Evolutionary conservation across 2,888 invertebrate species (phyloP).

Genomic region (Nomada hirtipes): DNA sequence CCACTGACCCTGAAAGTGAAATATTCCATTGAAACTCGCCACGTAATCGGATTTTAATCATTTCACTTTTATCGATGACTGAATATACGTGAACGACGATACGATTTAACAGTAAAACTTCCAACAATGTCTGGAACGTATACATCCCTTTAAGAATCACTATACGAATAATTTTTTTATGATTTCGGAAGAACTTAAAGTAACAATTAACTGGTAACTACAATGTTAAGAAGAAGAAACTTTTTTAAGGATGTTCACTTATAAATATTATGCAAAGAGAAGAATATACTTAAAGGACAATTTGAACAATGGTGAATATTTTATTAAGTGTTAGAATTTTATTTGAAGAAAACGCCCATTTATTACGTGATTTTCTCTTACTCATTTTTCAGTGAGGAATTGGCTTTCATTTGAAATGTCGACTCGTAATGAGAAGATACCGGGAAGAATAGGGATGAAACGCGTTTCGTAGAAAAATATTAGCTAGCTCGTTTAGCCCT

Average conservation of each 20-base stretch:
- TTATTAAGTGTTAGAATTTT: background rate
- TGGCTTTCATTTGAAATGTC: background rate
- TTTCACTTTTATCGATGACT: constrained; percentile 15
- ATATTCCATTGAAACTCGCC: constrained; percentile 54
- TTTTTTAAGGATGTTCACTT: background rate
- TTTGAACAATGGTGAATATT: background rate
- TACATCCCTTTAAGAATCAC: background rate
- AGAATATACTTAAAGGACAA: background rate
- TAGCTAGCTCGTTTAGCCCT: constrained; percentile 8
- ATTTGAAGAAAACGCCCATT: background rate
- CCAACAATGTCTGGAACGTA: too few relatives aligned
- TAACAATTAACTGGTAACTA: too few relatives aligned
- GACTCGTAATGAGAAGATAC: background rate
- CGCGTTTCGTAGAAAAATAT: constrained; percentile 21
- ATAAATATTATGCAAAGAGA: background rate
- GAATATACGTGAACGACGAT: background rate
- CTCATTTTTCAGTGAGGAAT: background rate
- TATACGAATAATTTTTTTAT: background rate
- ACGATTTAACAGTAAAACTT: background rate
- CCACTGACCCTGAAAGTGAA: constrained; percentile 53
- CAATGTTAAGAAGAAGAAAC: too few relatives aligned
- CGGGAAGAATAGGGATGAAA: background rate
- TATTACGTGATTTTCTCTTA: background rate
- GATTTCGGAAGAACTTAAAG: background rate
- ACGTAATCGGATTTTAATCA: constrained; percentile 43